phyloP scores from a whole-genome alignment of 2,888 invertebrate species.

The Tetheella fluctuosa region DNA sequence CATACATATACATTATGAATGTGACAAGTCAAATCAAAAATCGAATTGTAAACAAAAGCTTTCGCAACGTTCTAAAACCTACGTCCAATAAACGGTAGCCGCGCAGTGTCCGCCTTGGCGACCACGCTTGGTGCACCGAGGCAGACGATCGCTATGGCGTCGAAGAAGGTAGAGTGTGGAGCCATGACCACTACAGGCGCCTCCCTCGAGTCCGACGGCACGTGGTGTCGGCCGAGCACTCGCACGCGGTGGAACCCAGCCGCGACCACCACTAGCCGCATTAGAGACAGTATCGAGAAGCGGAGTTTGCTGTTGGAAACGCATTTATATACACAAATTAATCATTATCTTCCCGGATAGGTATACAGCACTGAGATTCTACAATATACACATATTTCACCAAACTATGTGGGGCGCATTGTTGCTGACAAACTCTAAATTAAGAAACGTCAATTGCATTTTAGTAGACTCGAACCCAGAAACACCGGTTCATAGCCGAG shows the following conservation, averaged over 20 bases:
- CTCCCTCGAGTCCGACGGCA: constrained; percentile 81
- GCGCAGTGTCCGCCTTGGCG: constrained; percentile 93
- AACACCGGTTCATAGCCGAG: neutral
- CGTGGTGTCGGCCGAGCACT: constrained; percentile 86
- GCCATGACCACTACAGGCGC: constrained; percentile 94
- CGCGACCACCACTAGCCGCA: constrained; percentile 90
- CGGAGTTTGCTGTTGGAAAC: constrained; percentile 83
- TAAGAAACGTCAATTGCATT: no score
- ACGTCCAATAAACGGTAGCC: constrained; percentile 96
- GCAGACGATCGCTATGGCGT: constrained; percentile 92
- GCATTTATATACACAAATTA: constrained; percentile 1
- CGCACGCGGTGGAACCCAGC: constrained; percentile 93
- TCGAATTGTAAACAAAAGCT: constrained; percentile 2
- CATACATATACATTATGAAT: no score
- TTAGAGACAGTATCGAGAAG: constrained; percentile 86
- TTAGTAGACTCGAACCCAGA: no score
- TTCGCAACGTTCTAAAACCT: constrained; percentile 65
- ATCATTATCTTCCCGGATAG: neutral
- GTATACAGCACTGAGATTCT: no score
- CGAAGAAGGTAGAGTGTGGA: constrained; percentile 96
- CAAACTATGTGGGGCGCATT: no score
- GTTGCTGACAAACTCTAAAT: no score
- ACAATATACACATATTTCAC: no score
- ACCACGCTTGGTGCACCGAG: constrained; percentile 95
- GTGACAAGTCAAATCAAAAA: no score